A percentile compares a stretch with the other conserved stretches of the same genome.
These are phyloP conservation scores for Brachionus rubens DNA, from an alignment of 1,140 invertebrate species.

Conservation along the genomic window DNA sequence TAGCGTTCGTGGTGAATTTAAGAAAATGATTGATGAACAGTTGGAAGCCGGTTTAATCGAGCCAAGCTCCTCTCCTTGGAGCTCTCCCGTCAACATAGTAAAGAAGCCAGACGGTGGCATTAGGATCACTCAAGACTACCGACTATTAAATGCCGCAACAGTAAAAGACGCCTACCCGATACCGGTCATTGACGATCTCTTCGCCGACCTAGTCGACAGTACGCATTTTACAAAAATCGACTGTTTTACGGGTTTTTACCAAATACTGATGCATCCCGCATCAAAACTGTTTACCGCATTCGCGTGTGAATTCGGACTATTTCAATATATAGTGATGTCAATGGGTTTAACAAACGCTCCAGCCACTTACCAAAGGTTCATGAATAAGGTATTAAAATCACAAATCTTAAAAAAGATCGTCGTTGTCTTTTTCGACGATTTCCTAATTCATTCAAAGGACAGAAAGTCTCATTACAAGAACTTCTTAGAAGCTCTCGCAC, in stretches of 20 bases:
- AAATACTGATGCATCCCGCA: background rate
- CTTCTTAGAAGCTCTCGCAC: too few relatives aligned
- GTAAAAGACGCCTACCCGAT: conserved; percentile 36
- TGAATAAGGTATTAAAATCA: conserved; percentile 48
- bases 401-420: background rate
- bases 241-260: background rate
- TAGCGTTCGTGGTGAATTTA: too few relatives aligned
- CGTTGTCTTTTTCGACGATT: background rate
- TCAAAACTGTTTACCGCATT: background rate
- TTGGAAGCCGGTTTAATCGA: conserved; percentile 48
- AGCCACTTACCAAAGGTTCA: conserved; percentile 54
- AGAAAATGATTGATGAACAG: background rate
- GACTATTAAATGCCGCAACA: conserved; percentile 48
- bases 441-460: background rate
- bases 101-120: conserved; percentile 1
- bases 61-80: background rate
- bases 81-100: background rate
- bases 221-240: too few relatives aligned
- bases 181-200: conserved; percentile 47
- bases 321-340: conserved; percentile 54
- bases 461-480: background rate
- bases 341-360: conserved; percentile 58
- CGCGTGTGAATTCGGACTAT: conserved; percentile 9
- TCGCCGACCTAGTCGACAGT: conserved; percentile 42
- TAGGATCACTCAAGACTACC: background rate